phyloP scores from a whole-genome alignment of 2,113 vertebrate species.

The Rhipidura dahli region DNA sequence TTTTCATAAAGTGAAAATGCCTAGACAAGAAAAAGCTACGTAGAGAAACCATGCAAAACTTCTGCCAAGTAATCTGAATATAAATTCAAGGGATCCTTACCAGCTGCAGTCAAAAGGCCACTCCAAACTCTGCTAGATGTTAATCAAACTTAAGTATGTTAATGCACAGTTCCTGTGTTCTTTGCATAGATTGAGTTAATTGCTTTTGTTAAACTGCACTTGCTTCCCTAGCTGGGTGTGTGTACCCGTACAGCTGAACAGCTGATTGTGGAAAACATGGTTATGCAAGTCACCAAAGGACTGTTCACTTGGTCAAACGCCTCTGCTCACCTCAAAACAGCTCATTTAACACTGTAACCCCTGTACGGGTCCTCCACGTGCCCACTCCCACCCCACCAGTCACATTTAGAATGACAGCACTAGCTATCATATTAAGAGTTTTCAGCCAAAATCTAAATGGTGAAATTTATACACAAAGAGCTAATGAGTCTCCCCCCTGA shows the following conservation, averaged over 20 bases:
- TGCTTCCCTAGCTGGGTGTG: not conserved
- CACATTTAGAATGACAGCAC: rapidly evolving
- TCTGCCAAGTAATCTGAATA: conserved; percentile 41
- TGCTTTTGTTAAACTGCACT: not conserved
- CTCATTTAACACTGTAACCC: not conserved
- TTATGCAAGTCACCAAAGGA: not conserved
- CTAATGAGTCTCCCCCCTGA: not conserved
- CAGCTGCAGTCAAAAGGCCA: conserved; percentile 47
- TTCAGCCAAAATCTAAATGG: not conserved
- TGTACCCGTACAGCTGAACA: not conserved
- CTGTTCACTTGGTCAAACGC: not conserved
- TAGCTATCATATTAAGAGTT: not conserved
- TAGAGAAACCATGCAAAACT: not conserved
- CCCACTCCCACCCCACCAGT: not conserved
- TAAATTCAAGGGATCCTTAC: conserved; percentile 33
- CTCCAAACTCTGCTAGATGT: conserved; percentile 23
- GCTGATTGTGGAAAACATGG: not conserved
- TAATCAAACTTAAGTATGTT: conserved; percentile 44
- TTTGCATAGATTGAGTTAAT: not conserved
- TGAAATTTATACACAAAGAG: not conserved
- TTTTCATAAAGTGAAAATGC: not conserved
- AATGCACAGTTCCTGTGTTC: not conserved
- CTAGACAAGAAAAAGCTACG: not conserved
- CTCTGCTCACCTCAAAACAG: not conserved
- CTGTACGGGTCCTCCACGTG: not conserved